Percentiles rank a stretch among this genome's conserved stretches.
These are phyloP conservation scores for Caenorhabditis doughertyi DNA, from an alignment of 2,888 invertebrate genomes.

Conservation along the genomic window DNA sequence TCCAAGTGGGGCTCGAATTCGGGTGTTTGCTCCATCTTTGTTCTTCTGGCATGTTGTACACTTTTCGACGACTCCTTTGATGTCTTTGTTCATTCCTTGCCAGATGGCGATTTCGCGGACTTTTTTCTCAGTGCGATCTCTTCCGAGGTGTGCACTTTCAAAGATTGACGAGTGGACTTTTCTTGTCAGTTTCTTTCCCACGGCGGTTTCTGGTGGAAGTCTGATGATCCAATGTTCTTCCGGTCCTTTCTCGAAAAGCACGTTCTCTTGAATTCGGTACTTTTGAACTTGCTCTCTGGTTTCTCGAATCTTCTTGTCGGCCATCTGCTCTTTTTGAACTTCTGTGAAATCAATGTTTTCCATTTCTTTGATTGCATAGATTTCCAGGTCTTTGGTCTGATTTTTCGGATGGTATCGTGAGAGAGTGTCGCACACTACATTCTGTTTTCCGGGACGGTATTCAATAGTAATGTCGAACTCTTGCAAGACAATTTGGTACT, in stretches of 20 bases:
- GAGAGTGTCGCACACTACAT: slow-evolving; percentile 66
- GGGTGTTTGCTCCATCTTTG: slow-evolving; percentile 12
- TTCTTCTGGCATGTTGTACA: not conserved
- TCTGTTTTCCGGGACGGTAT: slow-evolving; percentile 68
- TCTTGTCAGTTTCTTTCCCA: not conserved
- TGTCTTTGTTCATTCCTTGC: not conserved
- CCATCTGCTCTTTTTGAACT: not conserved
- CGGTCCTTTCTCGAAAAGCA: no score
- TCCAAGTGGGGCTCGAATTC: not conserved
- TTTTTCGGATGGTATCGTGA: slow-evolving; percentile 41
- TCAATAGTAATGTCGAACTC: slow-evolving; percentile 62
- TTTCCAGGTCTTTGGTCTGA: not conserved
- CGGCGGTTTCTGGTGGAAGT: not conserved
- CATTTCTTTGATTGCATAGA: not conserved
- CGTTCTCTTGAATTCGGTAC: not conserved
- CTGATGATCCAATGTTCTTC: not conserved
- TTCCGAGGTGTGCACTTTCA: no score
- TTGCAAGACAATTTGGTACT: slow-evolving; percentile 48
- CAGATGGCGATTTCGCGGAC: not conserved
- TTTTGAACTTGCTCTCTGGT: not conserved
- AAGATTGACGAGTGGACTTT: not conserved
- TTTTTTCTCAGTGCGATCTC: not conserved
- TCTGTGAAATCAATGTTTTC: not conserved
- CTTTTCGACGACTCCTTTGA: not conserved
- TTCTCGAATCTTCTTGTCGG: not conserved